Evolutionary conservation across 2,797 vertebrate genomes (phyloP), one percentile per base, ranked within the genome.

Genomic region (Oryzias dopingdopingensis): DNA sequence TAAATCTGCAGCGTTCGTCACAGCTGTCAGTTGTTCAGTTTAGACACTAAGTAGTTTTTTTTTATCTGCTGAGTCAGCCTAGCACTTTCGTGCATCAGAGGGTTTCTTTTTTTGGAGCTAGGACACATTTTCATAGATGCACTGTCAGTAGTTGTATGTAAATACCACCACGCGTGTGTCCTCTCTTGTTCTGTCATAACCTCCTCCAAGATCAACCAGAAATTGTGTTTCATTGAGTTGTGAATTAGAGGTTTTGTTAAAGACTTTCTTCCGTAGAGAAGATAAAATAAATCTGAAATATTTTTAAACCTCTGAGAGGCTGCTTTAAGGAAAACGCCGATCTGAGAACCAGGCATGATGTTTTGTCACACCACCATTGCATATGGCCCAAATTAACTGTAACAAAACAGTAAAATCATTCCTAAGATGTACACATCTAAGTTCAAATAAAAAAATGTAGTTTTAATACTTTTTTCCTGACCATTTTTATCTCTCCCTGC

Each of bases 241-340:
- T 82, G 73, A 82, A 79, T 80, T 78, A 76, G 70, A 84, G 55
- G 49, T 75, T 83, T 80, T 72, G 41, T 67, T 68, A 18, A 66
- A 62, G 63, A 57, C 75, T 84, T 86, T 86, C 71, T 83, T 78
- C 74, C 80, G 72, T 63, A 75, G 73, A 71, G 59, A 63, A 81
- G 63, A 80, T 52, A 46, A 29, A 86, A 85, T 81, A 85, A 77
- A 82, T 42, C 50, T 71, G 60, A 76, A 70, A 48, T 62, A 54
- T 76, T 55, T n/a, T 61, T 64, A 41, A 61, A 65, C 2, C 32
- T 50, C 24, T 45, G 32, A 67, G 44, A 57, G 44, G 15, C 10
- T 66, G 45, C 14, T 56, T 56, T 51, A 42, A n/a, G 29, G 37
- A 20, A 18, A 23, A 43, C 32, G 32, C 32, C 10, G 40, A 32